These are phyloP conservation scores for Mythimna impura DNA, from an alignment of 2,888 invertebrate genomes.

Conservation along the genomic window DNA sequence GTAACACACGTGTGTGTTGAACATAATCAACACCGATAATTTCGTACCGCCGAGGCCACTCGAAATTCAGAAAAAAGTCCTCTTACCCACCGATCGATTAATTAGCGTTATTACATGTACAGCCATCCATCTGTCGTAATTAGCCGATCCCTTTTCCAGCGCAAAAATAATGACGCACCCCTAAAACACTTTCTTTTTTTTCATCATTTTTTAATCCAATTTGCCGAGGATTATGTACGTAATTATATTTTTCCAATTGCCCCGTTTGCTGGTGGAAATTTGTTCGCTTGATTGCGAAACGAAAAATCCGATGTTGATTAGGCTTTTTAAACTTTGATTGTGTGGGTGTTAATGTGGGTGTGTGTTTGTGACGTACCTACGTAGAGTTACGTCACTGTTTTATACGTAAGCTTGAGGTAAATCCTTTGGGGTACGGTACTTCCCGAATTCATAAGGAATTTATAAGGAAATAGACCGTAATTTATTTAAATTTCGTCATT, in stretches of 20 bases:
- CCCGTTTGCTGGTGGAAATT: slow-evolving; percentile 81
- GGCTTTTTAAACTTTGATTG: slow-evolving; percentile 81
- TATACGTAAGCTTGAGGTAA: slow-evolving; percentile 29
- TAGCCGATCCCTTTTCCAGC: slow-evolving; percentile 87
- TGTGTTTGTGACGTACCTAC: slow-evolving; percentile 27
- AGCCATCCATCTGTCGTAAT: slow-evolving; percentile 90
- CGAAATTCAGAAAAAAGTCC: slow-evolving; percentile 77
- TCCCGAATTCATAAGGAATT: slow-evolving; percentile 22
- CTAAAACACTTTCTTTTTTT: slow-evolving; percentile 90
- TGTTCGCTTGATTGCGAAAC: slow-evolving; percentile 86
- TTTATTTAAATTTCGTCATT: background rate
- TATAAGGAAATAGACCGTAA: background rate
- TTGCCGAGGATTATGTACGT: slow-evolving; percentile 90
- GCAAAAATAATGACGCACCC: slow-evolving; percentile 89
- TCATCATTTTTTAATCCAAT: slow-evolving; percentile 90
- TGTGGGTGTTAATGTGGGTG: slow-evolving; percentile 66
- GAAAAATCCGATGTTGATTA: slow-evolving; percentile 87
- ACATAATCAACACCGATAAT: slow-evolving; percentile 63
- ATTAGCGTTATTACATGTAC: slow-evolving; percentile 89
- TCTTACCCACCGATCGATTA: slow-evolving; percentile 85
- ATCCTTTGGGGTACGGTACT: slow-evolving; percentile 33
- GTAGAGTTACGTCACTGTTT: slow-evolving; percentile 52
- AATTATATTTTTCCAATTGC: slow-evolving; percentile 91
- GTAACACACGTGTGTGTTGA: slow-evolving; percentile 32
- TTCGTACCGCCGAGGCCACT: slow-evolving; percentile 61